Evolutionary conservation across 2,797 vertebrate species (phyloP).

Genomic region (Chaetophractus vellerosus): DNA sequence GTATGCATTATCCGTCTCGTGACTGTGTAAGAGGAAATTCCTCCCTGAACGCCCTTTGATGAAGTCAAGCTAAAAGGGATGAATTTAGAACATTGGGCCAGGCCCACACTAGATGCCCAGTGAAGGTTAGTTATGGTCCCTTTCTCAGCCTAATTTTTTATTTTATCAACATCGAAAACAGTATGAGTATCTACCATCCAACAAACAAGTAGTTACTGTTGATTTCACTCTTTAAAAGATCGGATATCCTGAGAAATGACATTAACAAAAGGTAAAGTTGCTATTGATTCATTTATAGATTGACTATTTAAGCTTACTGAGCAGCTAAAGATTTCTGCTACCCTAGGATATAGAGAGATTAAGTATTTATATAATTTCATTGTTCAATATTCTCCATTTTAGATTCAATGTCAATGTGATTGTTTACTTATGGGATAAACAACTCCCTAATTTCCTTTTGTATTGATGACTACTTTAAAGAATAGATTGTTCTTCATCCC

Average conservation of each 20-base stretch:
- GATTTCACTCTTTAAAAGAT: constrained; percentile 10
- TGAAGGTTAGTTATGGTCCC: background rate
- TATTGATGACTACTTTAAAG: background rate
- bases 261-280: background rate
- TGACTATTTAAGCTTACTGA: background rate
- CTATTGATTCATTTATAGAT: constrained; percentile 14
- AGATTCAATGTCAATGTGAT: background rate
- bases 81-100: background rate
- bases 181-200: background rate
- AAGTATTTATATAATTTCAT: constrained; percentile 3
- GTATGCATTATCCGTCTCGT: background rate
- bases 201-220: background rate
- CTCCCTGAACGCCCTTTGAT: background rate
- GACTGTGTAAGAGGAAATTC: background rate
- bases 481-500: background rate
- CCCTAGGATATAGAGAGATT: background rate
- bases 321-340: background rate
- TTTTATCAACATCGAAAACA: background rate
- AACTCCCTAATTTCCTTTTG: constrained; percentile 41
- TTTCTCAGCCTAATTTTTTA: constrained; percentile 20
- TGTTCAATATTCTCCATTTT: background rate
- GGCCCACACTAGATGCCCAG: background rate
- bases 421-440: background rate
- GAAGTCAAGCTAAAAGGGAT: constrained; percentile 1
- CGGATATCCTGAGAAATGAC: background rate